A percentile compares a stretch with the other conserved stretches of the same genome.
phyloP scores from a whole-genome alignment of 92 coral and sea anemone genomes.

The Phenganax stokvisi region DNA sequence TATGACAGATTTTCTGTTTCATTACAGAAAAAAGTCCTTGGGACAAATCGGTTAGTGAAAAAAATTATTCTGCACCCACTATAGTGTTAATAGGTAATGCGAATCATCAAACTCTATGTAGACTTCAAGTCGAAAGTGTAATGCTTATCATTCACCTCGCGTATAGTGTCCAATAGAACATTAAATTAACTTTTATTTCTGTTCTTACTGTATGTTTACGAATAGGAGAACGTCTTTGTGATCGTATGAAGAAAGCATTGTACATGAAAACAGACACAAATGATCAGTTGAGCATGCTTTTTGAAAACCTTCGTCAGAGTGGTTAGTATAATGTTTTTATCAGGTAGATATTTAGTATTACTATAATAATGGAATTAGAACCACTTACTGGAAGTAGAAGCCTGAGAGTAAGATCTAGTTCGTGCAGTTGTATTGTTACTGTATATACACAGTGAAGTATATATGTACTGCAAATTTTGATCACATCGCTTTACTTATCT shows the following conservation, averaged over 20 bases:
- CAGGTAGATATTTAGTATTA: no score
- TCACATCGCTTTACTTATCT: neutral
- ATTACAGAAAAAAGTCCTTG: conserved; percentile 49
- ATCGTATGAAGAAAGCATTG: conserved; percentile 48
- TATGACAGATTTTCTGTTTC: conserved; percentile 48
- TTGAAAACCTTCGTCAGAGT: conserved; percentile 34
- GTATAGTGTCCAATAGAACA: no score
- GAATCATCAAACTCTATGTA: neutral
- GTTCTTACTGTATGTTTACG: neutral
- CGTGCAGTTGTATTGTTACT: conserved; percentile 4
- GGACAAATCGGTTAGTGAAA: conserved; percentile 30
- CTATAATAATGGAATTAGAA: no score
- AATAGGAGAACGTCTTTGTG: conserved; percentile 51
- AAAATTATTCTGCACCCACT: neutral
- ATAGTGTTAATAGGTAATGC: neutral
- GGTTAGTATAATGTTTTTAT: conserved; percentile 18
- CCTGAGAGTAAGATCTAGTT: no score
- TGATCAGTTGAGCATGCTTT: conserved; percentile 39
- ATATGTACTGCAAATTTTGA: neutral
- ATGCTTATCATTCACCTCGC: no score
- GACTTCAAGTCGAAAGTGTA: no score
- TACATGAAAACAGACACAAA: conserved; percentile 37
- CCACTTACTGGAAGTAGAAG: no score
- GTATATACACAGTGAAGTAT: neutral
- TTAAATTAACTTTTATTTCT: neutral